phyloP scores from a whole-genome alignment of 2,888 invertebrate species.

The Drosophila recens region DNA sequence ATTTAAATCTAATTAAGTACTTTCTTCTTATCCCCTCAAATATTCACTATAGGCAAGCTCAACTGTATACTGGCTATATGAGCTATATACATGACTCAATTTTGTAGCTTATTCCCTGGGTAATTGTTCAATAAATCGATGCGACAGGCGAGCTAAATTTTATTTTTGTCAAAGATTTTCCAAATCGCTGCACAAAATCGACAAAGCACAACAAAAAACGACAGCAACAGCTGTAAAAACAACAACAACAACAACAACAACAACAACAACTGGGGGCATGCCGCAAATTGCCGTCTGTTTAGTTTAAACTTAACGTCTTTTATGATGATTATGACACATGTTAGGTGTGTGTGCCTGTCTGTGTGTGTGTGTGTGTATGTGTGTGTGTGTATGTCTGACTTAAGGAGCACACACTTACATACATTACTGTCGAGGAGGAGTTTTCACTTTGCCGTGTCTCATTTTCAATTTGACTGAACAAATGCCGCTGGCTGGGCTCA shows the following conservation, averaged over 20 bases:
- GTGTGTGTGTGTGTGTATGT: neutral
- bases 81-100: conserved; percentile 10
- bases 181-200: conserved; percentile 76
- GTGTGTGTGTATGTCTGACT: conserved; percentile 34
- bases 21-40: neutral
- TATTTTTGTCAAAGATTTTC: conserved; percentile 77
- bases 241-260: conserved; percentile 8
- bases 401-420: conserved; percentile 23
- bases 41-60: neutral
- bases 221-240: neutral
- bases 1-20: neutral
- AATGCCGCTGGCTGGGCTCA: conserved; percentile 50
- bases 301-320: conserved; percentile 76
- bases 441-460: conserved; percentile 20
- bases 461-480: conserved; percentile 50
- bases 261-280: conserved; percentile 11
- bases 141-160: conserved; percentile 44
- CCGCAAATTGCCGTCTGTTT: conserved; percentile 67
- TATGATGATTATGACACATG: conserved; percentile 78
- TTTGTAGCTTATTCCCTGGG: conserved; percentile 10
- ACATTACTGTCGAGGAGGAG: conserved; percentile 24
- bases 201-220: conserved; percentile 29
- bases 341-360: conserved; percentile 22
- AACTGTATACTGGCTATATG: neutral
- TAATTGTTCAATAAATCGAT: conserved; percentile 71